A percentile compares a stretch with the other conserved stretches of the same genome.
Evolutionary conservation across 2,113 vertebrate genomes (phyloP).

Genomic region (Tinamus guttatus): DNA sequence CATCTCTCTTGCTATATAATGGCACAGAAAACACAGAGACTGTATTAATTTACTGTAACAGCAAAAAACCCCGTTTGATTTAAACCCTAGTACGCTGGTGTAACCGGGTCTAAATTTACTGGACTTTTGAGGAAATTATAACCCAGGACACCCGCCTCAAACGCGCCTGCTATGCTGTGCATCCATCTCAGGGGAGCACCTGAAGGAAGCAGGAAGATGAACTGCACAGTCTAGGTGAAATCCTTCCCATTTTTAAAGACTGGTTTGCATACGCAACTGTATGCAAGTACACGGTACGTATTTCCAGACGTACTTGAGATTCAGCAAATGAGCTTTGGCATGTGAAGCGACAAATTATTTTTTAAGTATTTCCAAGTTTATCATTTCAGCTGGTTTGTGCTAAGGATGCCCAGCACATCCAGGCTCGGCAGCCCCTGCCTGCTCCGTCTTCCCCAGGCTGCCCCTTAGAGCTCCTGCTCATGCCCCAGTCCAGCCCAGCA

Average conservation of each 20-base stretch:
- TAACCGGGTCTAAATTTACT: neutral
- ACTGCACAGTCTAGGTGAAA: neutral
- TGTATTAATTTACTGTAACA: constrained; percentile 1
- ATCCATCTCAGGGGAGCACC: neutral
- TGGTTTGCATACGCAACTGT: neutral
- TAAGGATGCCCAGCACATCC: neutral
- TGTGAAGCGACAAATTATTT: neutral
- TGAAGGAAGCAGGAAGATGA: neutral
- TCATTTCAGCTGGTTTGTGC: neutral
- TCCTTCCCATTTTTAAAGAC: neutral
- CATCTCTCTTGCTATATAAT: neutral
- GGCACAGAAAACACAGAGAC: constrained; percentile 12
- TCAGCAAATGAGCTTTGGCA: neutral
- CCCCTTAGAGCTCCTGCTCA: neutral
- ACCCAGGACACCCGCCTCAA: neutral
- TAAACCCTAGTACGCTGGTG: neutral
- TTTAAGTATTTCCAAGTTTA: neutral
- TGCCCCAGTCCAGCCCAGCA: neutral
- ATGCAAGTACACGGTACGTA: neutral
- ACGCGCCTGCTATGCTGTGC: neutral
- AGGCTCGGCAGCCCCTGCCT: neutral
- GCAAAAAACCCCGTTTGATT: neutral
- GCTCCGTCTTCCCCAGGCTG: neutral
- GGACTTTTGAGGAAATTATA: neutral
- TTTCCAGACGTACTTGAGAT: neutral